A percentile compares a stretch with the other conserved stretches of the same genome.
phyloP scores from a whole-genome alignment of 2,888 invertebrate genomes.

The Leucozona laternaria region DNA sequence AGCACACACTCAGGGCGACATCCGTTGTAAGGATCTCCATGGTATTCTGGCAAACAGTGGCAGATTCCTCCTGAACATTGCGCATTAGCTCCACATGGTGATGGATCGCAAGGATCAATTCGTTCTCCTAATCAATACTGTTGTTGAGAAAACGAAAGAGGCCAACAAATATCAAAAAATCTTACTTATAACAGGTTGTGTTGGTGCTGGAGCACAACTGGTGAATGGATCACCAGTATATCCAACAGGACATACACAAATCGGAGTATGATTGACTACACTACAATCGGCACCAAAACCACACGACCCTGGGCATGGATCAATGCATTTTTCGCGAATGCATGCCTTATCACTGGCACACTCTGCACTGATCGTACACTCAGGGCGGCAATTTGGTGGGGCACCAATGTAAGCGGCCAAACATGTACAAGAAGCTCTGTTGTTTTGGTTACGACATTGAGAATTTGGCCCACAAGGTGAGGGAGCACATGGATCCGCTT shows the following conservation, averaged over 20 bases:
- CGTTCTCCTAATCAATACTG: constrained; percentile 81
- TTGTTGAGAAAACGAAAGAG: constrained; percentile 44
- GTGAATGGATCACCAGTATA: constrained; percentile 86
- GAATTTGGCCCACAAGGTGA: constrained; percentile 88
- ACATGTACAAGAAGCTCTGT: constrained; percentile 88
- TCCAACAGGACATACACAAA: constrained; percentile 87
- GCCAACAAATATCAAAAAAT: constrained; percentile 32
- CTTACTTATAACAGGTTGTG: constrained; percentile 79
- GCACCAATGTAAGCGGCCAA: constrained; percentile 86
- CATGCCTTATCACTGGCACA: constrained; percentile 89
- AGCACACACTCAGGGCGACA: constrained; percentile 92
- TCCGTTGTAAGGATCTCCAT: constrained; percentile 90
- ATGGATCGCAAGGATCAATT: constrained; percentile 87
- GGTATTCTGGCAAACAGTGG: constrained; percentile 89
- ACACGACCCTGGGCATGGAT: constrained; percentile 89
- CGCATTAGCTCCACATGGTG: constrained; percentile 90
- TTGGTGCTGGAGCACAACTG: constrained; percentile 82
- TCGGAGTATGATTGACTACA: constrained; percentile 88
- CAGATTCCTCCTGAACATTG: constrained; percentile 87
- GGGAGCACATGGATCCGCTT: constrained; percentile 87
- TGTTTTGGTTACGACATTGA: constrained; percentile 85
- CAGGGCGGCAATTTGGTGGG: constrained; percentile 89
- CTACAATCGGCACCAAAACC: constrained; percentile 86
- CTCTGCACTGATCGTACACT: constrained; percentile 88
- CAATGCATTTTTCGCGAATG: constrained; percentile 88